A percentile compares a stretch with the other conserved stretches of the same genome.
Evolutionary conservation across 2,113 vertebrate genomes (phyloP).

Genomic region (Strix aluco): DNA sequence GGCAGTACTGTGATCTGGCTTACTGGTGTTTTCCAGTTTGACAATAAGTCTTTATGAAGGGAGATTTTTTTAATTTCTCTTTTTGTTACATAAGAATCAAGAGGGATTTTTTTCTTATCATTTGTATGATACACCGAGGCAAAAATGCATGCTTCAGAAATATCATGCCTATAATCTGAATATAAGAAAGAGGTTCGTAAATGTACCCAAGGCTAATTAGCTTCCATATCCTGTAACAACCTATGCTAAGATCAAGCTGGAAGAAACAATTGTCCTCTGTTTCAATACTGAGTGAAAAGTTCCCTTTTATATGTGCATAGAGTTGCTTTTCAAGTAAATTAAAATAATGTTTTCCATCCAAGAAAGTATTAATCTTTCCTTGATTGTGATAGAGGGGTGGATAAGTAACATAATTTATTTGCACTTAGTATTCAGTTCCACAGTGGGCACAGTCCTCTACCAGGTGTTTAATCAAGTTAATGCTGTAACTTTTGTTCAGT

Average conservation of each 20-base stretch:
- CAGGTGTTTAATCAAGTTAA: conserved; percentile 51
- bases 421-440: conserved; percentile 25
- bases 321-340: not conserved
- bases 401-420: conserved; percentile 39
- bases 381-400: not conserved
- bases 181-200: not conserved
- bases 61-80: not conserved
- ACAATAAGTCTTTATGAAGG: not conserved
- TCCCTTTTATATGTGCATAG: not conserved
- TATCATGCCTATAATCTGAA: not conserved
- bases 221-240: not conserved
- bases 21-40: not conserved
- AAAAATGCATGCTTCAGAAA: not conserved
- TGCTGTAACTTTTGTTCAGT: conserved; percentile 6
- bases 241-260: not conserved
- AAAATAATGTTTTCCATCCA: not conserved
- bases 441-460: not conserved
- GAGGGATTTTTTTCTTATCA: not conserved
- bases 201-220: not conserved
- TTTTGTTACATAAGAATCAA: not conserved
- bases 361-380: not conserved
- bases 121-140: not conserved
- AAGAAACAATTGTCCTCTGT: conserved; percentile 9
- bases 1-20: not conserved
- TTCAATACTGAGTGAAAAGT: not conserved